Evolutionary conservation across 92 coral and sea anemone genomes (phyloP).

Genomic region (Anthopleura xanthogrammica): DNA sequence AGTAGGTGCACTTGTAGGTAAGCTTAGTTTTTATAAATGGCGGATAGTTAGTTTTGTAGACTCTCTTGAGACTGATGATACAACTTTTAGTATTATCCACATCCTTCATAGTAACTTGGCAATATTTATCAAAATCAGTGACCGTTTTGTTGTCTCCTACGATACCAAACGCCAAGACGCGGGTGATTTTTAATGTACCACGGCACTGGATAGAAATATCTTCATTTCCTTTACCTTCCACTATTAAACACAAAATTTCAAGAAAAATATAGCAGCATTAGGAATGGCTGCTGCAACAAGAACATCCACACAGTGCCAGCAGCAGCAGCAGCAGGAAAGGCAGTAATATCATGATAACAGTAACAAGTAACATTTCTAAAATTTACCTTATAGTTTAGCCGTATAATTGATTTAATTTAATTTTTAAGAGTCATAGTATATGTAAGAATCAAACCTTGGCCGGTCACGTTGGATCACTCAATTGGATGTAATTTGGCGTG

Average conservation of each 20-base stretch:
- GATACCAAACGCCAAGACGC: slow-evolving; percentile 66
- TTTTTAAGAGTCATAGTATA: too few relatives aligned
- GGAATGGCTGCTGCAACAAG: background rate
- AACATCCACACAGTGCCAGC: too few relatives aligned
- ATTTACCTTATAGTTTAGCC: too few relatives aligned
- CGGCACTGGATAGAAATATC: slow-evolving; percentile 73
- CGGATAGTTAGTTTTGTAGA: slow-evolving; percentile 71
- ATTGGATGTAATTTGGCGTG: too few relatives aligned
- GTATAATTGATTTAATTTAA: too few relatives aligned
- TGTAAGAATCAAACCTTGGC: too few relatives aligned
- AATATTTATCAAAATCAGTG: slow-evolving; percentile 55
- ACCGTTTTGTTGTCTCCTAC: slow-evolving; percentile 70
- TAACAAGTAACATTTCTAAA: too few relatives aligned
- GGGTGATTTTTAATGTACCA: slow-evolving; percentile 56
- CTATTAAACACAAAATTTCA: slow-evolving; percentile 25
- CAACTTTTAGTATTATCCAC: slow-evolving; percentile 67
- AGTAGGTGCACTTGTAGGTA: slow-evolving; percentile 57
- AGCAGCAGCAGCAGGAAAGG: too few relatives aligned
- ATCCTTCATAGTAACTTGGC: slow-evolving; percentile 52
- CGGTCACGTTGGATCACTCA: too few relatives aligned
- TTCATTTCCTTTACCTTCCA: slow-evolving; percentile 67
- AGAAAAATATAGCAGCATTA: background rate
- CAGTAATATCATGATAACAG: too few relatives aligned
- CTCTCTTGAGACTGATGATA: slow-evolving; percentile 70
- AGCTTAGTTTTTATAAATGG: slow-evolving; percentile 60